phyloP scores from a whole-genome alignment of 2,113 vertebrate species.

The Microcebus ravelobensis region DNA sequence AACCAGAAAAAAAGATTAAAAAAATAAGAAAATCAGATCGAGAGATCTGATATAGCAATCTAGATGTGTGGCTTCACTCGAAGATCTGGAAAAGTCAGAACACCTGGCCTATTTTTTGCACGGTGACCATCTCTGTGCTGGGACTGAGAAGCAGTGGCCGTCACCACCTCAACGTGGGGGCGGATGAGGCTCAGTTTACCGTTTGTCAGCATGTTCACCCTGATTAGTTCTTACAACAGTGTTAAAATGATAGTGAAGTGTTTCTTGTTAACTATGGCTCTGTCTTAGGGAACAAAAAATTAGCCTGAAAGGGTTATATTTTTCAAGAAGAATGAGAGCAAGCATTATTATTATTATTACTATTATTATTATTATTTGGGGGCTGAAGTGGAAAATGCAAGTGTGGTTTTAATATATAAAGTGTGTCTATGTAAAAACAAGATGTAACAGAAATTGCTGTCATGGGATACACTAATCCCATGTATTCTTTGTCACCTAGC shows the following conservation, averaged over 20 bases:
- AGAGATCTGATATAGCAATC: background rate
- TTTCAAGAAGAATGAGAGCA: background rate
- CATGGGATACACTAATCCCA: no score
- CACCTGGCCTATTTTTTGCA: background rate
- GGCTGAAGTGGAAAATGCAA: background rate
- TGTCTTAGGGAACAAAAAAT: background rate
- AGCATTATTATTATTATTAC: background rate
- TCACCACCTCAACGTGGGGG: background rate
- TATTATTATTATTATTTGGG: background rate
- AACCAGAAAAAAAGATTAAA: conserved; percentile 75
- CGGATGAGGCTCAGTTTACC: background rate
- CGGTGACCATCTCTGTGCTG: background rate
- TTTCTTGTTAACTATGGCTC: background rate
- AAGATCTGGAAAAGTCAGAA: background rate
- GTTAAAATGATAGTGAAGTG: background rate
- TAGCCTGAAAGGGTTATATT: background rate
- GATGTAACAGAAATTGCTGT: background rate
- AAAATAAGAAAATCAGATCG: background rate
- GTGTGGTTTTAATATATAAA: background rate
- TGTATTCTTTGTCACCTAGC: background rate
- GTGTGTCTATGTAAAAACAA: background rate
- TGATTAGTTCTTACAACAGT: background rate
- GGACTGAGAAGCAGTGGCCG: background rate
- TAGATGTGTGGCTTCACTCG: background rate
- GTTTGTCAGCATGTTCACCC: background rate